phyloP scores from a whole-genome alignment of 2,888 invertebrate genomes.

The Andrena flavipes region DNA sequence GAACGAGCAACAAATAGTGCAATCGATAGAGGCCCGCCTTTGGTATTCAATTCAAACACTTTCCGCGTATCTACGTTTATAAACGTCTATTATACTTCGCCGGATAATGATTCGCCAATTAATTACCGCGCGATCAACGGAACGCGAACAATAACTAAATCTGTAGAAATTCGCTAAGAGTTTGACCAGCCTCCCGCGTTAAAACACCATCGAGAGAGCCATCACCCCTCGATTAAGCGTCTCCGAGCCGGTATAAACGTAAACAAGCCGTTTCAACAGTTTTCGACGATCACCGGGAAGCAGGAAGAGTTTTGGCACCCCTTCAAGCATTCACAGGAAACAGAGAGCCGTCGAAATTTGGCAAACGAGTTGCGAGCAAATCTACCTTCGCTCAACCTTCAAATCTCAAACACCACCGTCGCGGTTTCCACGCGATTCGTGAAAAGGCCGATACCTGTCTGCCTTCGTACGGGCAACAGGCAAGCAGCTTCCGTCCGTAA shows the following conservation, averaged over 20 bases:
- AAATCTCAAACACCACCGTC: neutral
- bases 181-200: neutral
- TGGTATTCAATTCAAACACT: slow-evolving; percentile 63
- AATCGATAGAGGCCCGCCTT: slow-evolving; percentile 64
- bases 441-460: neutral
- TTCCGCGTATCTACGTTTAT: slow-evolving; percentile 60
- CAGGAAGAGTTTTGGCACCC: too few species aligned
- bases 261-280: too few species aligned
- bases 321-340: too few species aligned
- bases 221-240: neutral
- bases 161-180: slow-evolving; percentile 30
- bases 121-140: slow-evolving; percentile 49
- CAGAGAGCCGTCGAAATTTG: too few species aligned
- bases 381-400: neutral
- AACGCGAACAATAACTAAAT: slow-evolving; percentile 17
- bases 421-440: neutral
- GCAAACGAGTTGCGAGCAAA: too few species aligned
- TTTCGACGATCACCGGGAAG: too few species aligned
- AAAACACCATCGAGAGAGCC: neutral
- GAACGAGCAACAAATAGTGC: slow-evolving; percentile 60
- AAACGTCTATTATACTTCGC: slow-evolving; percentile 66
- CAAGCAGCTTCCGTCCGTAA: neutral
- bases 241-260: too few species aligned
- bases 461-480: neutral
- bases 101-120: slow-evolving; percentile 61